Conservation (phyloP, 2,797 vertebrate genomes). For the Astyanax mexicanus region DNA sequence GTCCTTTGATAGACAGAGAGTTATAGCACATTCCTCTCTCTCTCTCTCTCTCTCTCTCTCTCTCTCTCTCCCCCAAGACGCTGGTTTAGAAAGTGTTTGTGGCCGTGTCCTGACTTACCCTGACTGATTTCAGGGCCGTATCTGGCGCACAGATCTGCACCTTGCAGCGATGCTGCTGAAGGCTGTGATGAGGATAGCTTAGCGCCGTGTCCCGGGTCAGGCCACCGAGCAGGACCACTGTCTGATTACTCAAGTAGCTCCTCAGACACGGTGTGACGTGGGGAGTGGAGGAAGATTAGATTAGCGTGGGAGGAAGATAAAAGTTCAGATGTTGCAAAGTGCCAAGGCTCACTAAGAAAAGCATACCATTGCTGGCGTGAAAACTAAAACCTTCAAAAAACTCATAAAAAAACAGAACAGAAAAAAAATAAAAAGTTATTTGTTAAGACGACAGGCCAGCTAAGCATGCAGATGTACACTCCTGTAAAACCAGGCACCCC, state of each 20-base stretch:
- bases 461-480: too few species aligned
- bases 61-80: not conserved
- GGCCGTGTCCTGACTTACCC: slow-evolving; percentile 16
- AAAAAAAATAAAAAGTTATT: too few species aligned
- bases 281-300: slow-evolving; percentile 28
- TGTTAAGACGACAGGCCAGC: too few species aligned
- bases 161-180: slow-evolving; percentile 6
- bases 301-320: slow-evolving; percentile 34
- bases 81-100: slow-evolving; percentile 2
- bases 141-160: slow-evolving; percentile 17
- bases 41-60: not conserved
- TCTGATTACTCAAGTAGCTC: slow-evolving; percentile 56
- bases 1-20: slow-evolving; percentile 26
- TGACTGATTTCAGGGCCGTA: slow-evolving; percentile 33
- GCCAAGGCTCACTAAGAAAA: slow-evolving; percentile 4
- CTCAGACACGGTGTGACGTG: slow-evolving; percentile 39
- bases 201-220: slow-evolving; percentile 30
- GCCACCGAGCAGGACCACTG: slow-evolving; percentile 43
- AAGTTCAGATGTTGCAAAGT: slow-evolving; percentile 30
- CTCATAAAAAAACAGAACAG: too few species aligned
- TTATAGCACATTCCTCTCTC: not conserved
- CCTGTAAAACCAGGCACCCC: too few species aligned
- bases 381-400: too few species aligned
- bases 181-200: slow-evolving; percentile 16
- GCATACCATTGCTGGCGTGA: not conserved